Percentiles rank a stretch among this genome's conserved stretches.
These are phyloP conservation scores for Myxocyprinus asiaticus DNA, from an alignment of 2,113 vertebrate species.

Conservation along the genomic window DNA sequence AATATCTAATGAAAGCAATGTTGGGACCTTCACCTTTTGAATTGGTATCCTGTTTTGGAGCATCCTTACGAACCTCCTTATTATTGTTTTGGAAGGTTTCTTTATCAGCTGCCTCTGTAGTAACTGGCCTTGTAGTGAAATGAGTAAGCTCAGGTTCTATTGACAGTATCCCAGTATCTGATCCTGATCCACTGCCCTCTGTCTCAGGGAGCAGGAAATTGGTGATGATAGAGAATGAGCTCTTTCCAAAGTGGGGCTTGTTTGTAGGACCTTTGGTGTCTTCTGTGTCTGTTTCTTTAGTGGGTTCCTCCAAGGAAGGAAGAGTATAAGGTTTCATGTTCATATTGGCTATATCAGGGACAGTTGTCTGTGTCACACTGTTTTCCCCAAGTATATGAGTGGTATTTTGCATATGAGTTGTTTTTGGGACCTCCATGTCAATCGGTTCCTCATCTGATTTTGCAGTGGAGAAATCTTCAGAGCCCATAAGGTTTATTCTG, in stretches of 20 bases:
- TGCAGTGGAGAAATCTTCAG: no score
- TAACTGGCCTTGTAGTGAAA: not conserved
- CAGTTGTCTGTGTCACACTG: not conserved
- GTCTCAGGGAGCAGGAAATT: not conserved
- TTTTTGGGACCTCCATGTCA: no score
- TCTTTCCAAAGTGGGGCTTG: not conserved
- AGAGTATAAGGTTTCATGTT: not conserved
- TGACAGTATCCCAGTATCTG: not conserved
- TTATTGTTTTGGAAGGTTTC: not conserved
- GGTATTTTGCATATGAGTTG: no score
- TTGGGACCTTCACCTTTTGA: not conserved
- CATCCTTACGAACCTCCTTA: not conserved
- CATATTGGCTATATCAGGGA: no score
- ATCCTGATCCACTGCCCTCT: constrained; percentile 29
- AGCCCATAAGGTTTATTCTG: no score
- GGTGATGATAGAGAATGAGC: not conserved
- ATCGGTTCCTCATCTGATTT: no score
- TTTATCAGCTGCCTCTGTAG: not conserved
- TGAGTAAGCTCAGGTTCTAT: not conserved
- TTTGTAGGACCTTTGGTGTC: not conserved
- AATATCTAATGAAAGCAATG: not conserved
- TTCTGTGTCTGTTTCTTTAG: not conserved
- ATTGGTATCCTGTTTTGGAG: fast-evolving
- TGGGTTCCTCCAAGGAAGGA: not conserved
- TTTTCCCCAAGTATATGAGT: no score